Evolutionary conservation across 1,140 invertebrate genomes (phyloP), one percentile per base, ranked within the genome.

Genomic region (Ceratitis capitata): DNA sequence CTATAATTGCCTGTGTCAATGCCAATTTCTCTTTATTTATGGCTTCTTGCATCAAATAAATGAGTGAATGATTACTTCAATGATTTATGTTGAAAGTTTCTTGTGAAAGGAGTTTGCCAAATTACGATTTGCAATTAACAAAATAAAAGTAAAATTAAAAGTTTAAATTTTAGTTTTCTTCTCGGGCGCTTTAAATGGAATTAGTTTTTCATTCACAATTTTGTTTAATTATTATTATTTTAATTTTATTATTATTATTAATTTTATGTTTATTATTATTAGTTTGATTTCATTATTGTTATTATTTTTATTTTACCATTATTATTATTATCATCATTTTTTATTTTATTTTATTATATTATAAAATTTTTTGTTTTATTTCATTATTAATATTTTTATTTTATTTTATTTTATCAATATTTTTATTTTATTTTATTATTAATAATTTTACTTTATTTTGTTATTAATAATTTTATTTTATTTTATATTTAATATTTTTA

Each of bases 21-120:
- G 35, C 19, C 69, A 78, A 78, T 78, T 78, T 42, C 39, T n/a
- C 14, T 45, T 78, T 45, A 78, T 78, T 78, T 78, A 78, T 78
- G 39, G 39, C 69, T 23, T 78, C n/a, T 45, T 23, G 12, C 26
- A 23, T 26, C 9, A 35, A n/a, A 78, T 78, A 39, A 42, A 78
- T 78, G 39, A 45, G 23, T 6, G 6, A 78, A 23, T 47, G 69
- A 45, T 78, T 78, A 39, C 9, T n/a, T 78, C 7, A 42, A n/a
- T 23, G 39, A 45, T 78, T 78, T 45, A 35, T 32, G 69, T n/a
- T 45, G 39, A 47, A 78, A 69, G 61, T 69, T 29, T 16, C 32
- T n/a, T n/a, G 26, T 23, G 32, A 78, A 23, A 45, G 6, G 39
- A 14, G 51, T 23, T 56, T 45, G n/a, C 23, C 32, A 69, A 69